Percentiles rank a stretch among this genome's conserved stretches.
phyloP scores from a whole-genome alignment of 2,113 vertebrate species.

The Elaphurus davidianus region DNA sequence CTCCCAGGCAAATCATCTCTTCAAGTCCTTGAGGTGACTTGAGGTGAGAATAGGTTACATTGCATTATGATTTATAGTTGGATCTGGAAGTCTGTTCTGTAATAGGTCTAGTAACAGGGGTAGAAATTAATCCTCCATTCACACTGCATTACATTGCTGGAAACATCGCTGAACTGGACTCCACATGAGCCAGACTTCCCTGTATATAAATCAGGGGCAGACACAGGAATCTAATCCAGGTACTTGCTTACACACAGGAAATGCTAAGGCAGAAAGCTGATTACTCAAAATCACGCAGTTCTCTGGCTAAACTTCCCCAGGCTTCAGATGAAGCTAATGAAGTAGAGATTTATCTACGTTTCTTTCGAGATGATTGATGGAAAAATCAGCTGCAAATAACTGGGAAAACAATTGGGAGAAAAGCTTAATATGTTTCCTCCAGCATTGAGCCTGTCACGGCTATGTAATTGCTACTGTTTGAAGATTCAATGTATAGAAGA shows the following conservation, averaged over 20 bases:
- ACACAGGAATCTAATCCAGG: background rate
- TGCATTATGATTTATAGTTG: constrained; percentile 11
- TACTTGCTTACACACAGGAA: background rate
- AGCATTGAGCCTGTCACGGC: background rate
- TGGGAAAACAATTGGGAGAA: background rate
- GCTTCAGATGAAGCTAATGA: constrained; percentile 32
- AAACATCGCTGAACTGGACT: background rate
- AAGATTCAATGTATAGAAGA: background rate
- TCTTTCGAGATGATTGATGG: constrained; percentile 34
- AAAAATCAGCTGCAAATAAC: background rate
- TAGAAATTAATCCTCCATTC: constrained; percentile 16
- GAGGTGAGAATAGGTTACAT: background rate
- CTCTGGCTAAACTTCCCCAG: background rate
- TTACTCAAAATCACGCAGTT: constrained; percentile 38
- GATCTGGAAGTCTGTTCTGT: constrained; percentile 29
- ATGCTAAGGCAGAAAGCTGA: background rate
- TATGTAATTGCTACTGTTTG: background rate
- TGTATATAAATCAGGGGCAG: background rate
- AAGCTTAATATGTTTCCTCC: background rate
- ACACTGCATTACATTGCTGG: background rate
- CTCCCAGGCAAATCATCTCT: background rate
- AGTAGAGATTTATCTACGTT: constrained; percentile 11
- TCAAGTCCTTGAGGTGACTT: background rate
- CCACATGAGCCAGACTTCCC: background rate
- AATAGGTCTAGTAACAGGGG: background rate